Conservation (phyloP, 2,797 vertebrate genomes). For the Mus caroli region DNA sequence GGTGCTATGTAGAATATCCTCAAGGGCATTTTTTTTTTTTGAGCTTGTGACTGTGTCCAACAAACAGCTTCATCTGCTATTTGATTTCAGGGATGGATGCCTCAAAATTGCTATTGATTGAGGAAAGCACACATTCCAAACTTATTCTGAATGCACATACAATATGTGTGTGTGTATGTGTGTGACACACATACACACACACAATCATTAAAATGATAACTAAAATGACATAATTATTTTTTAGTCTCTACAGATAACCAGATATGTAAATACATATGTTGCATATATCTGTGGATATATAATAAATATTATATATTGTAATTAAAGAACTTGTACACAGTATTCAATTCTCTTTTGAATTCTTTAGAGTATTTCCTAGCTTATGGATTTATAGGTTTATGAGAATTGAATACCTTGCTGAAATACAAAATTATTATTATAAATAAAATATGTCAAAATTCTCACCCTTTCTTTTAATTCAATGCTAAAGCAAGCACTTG, state of each 20-base stretch:
- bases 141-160: neutral
- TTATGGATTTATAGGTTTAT: slow-evolving; percentile 30
- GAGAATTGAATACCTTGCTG: slow-evolving; percentile 26
- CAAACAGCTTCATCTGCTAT: slow-evolving; percentile 58
- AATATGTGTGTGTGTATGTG: too few relatives aligned
- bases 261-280: neutral
- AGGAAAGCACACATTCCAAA: slow-evolving; percentile 58
- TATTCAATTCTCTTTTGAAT: neutral
- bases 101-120: slow-evolving; percentile 76
- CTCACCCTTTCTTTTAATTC: neutral
- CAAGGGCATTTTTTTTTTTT: neutral
- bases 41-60: slow-evolving; percentile 21
- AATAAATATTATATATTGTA: neutral
- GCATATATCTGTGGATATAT: neutral
- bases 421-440: slow-evolving; percentile 29
- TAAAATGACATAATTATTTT: slow-evolving; percentile 40
- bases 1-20: neutral
- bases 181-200: neutral
- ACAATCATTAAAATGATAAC: slow-evolving; percentile 40
- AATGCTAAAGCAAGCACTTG: neutral
- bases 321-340: neutral
- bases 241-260: neutral
- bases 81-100: slow-evolving; percentile 78
- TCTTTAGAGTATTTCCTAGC: neutral
- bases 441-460: slow-evolving; percentile 36